Percentiles rank a stretch among this genome's conserved stretches.
phyloP scores from a whole-genome alignment of 1,140 invertebrate species.

The Drosophila burlai region DNA sequence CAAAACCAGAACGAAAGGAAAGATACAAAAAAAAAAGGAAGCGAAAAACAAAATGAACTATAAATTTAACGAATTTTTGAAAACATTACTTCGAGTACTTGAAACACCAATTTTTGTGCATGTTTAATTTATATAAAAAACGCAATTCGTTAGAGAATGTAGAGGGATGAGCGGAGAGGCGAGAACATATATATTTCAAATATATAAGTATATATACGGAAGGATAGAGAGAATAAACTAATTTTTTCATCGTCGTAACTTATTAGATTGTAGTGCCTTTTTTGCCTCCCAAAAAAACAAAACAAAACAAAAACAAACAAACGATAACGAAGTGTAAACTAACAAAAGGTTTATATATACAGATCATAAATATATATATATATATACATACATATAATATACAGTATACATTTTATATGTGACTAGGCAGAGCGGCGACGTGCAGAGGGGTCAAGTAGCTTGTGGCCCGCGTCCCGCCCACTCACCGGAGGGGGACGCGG shows the following conservation, averaged over 20 bases:
- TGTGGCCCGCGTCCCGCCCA: background rate
- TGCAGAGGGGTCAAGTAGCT: slow-evolving; percentile 17
- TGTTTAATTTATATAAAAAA: slow-evolving; percentile 51
- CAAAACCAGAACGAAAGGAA: slow-evolving; percentile 26
- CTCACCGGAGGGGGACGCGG: slow-evolving; percentile 11
- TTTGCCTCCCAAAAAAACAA: slow-evolving; percentile 70
- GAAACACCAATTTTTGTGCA: slow-evolving; percentile 72
- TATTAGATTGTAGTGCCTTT: slow-evolving; percentile 84
- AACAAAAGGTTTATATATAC: slow-evolving; percentile 65
- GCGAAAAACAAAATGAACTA: slow-evolving; percentile 22
- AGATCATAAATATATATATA: slow-evolving; percentile 46
- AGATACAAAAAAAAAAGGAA: slow-evolving; percentile 7
- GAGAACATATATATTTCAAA: slow-evolving; percentile 33
- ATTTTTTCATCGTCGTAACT: slow-evolving; percentile 69
- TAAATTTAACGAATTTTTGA: slow-evolving; percentile 59
- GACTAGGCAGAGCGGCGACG: slow-evolving; percentile 13
- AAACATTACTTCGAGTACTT: slow-evolving; percentile 76
- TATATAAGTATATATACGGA: slow-evolving; percentile 32
- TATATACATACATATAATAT: slow-evolving; percentile 36
- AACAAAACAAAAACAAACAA: slow-evolving; percentile 27
- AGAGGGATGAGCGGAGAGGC: slow-evolving; percentile 19
- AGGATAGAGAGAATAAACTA: slow-evolving; percentile 40
- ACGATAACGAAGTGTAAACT: slow-evolving; percentile 55
- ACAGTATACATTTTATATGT: slow-evolving; percentile 49
- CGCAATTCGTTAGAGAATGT: slow-evolving; percentile 29